These are phyloP conservation scores for Hypomecis punctinalis DNA, from an alignment of 2,888 invertebrate species.

Conservation along the genomic window DNA sequence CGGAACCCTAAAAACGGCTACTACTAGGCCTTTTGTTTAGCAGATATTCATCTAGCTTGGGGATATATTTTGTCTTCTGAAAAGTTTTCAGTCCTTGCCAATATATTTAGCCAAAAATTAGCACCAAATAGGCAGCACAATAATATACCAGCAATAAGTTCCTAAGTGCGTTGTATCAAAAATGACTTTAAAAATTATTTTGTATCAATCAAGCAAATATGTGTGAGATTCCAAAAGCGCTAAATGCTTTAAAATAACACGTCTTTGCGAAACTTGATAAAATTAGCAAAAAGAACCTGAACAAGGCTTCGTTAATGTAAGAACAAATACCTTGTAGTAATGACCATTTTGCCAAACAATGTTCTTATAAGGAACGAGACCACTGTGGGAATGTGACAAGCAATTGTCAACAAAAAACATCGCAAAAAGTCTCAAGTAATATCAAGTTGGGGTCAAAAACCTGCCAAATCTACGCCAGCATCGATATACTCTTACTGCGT, in stretches of 20 bases:
- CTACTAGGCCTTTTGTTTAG: too few species aligned
- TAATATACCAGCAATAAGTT: too few species aligned
- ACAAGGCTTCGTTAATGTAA: conserved; percentile 35
- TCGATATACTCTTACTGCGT: conserved; percentile 56
- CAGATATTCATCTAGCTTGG: too few species aligned
- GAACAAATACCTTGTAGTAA: conserved; percentile 31
- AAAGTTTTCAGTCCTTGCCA: too few species aligned
- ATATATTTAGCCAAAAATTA: too few species aligned
- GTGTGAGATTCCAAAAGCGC: conserved; percentile 16
- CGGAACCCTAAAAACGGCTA: too few species aligned
- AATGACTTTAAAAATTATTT: not conserved
- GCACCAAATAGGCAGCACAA: too few species aligned
- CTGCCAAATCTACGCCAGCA: conserved; percentile 44
- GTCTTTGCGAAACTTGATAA: conserved; percentile 23
- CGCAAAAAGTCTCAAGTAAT: conserved; percentile 58
- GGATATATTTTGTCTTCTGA: too few species aligned
- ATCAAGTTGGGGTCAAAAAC: conserved; percentile 69
- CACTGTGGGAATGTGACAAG: conserved; percentile 61
- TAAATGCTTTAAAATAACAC: conserved; percentile 16
- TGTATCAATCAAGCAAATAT: conserved; percentile 7
- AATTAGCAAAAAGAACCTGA: conserved; percentile 19
- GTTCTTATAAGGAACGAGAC: conserved; percentile 51
- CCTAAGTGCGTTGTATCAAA: too few species aligned
- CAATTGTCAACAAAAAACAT: conserved; percentile 64
- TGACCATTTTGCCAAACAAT: conserved; percentile 42